Evolutionary conservation across 2,797 vertebrate genomes (phyloP).

Genomic region (Chaenodraco wilsoni): DNA sequence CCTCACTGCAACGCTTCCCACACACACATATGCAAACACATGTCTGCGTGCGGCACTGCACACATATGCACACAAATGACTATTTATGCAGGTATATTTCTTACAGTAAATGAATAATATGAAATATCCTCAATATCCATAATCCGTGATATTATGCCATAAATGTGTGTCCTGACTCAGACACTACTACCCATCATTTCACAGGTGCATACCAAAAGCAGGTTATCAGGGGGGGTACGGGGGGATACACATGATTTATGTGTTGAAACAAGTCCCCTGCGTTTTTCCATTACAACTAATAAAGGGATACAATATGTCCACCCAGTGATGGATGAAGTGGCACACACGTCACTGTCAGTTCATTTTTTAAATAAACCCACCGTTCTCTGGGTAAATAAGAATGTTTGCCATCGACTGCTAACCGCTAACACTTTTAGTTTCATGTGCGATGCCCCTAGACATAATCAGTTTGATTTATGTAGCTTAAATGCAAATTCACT

Average conservation of each 20-base stretch:
- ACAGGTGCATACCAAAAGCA: conserved; percentile 74
- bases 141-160: conserved; percentile 81
- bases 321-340: conserved; percentile 84
- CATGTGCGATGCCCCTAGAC: conserved; percentile 56
- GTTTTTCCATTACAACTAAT: conserved; percentile 84
- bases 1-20: conserved; percentile 29
- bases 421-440: conserved; percentile 63
- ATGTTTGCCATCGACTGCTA: conserved; percentile 74
- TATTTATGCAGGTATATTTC: conserved; percentile 72
- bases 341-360: conserved; percentile 80
- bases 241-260: conserved; percentile 81
- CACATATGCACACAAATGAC: conserved; percentile 51
- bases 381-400: conserved; percentile 81
- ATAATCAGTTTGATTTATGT: conserved; percentile 70
- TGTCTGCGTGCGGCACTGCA: conserved; percentile 3
- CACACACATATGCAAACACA: conserved; percentile 16
- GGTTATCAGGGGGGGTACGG: conserved; percentile 57
- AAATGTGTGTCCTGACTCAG: conserved; percentile 77
- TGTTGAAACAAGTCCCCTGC: conserved; percentile 82
- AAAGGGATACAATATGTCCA: conserved; percentile 82
- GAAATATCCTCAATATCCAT: conserved; percentile 81
- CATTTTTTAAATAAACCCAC: conserved; percentile 82
- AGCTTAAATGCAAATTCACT: conserved; percentile 35
- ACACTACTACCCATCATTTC: conserved; percentile 72
- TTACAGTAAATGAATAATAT: conserved; percentile 78